These are phyloP conservation scores for silkworm (Bombyx mori) DNA, from an alignment of 1,140 invertebrate species.

Conservation along the genomic window DNA sequence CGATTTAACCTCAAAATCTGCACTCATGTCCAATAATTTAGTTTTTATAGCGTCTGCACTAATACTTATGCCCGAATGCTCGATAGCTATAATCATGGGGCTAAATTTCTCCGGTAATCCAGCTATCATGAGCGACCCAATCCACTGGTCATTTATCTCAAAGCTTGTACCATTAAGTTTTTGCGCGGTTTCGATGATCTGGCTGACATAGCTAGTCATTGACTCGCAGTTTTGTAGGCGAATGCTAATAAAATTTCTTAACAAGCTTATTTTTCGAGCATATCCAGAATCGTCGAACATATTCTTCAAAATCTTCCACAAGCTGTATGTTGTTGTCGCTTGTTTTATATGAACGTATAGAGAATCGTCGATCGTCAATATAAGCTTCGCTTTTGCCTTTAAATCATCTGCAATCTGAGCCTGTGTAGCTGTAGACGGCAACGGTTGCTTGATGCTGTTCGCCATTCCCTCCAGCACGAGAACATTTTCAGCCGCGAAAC, in stretches of 20 bases:
- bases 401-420: conserved; percentile 1
- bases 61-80: background rate
- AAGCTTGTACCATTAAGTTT: conserved; percentile 25
- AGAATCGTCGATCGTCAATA: conserved; percentile 11
- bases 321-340: conserved; percentile 15
- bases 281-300: conserved; percentile 24
- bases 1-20: background rate
- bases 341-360: conserved; percentile 32
- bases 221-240: conserved; percentile 19
- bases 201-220: conserved; percentile 20
- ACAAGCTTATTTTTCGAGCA: conserved; percentile 19
- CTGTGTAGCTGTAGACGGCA: background rate
- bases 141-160: conserved; percentile 24
- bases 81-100: conserved; percentile 24
- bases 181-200: conserved; percentile 12
- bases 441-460: conserved; percentile 11
- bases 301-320: conserved; percentile 29
- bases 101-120: conserved; percentile 33
- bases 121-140: conserved; percentile 34
- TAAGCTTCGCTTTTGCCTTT: conserved; percentile 12
- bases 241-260: conserved; percentile 22
- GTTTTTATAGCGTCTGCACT: conserved; percentile 11
- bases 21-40: conserved; percentile 23
- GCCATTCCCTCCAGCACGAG: conserved; percentile 10
- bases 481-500: conserved; percentile 11